These are phyloP conservation scores for Idaea aversata DNA, from an alignment of 2,888 invertebrate species.

Conservation along the genomic window DNA sequence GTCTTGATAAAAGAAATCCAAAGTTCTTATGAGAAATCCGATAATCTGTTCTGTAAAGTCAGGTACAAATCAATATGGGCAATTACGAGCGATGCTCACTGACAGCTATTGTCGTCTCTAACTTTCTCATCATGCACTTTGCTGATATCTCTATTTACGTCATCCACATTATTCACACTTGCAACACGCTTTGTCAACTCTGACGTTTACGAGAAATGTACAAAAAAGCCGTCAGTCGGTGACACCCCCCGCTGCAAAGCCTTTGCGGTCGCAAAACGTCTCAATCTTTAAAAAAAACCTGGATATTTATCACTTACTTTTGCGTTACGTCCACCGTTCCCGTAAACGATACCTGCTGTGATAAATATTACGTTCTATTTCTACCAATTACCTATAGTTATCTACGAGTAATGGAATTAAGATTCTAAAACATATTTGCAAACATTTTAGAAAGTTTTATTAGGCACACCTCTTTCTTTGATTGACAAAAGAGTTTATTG, in stretches of 20 bases:
- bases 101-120: constrained; percentile 32
- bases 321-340: constrained; percentile 41
- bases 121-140: constrained; percentile 38
- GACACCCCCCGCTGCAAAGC: constrained; percentile 62
- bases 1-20: background rate
- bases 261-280: constrained; percentile 75
- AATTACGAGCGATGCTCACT: constrained; percentile 13
- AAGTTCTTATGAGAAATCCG: background rate
- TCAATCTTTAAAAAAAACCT: constrained; percentile 63
- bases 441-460: background rate
- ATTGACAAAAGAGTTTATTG: constrained; percentile 8
- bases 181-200: constrained; percentile 49
- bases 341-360: constrained; percentile 59
- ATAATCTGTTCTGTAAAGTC: background rate
- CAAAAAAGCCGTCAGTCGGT: constrained; percentile 54
- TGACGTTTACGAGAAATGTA: constrained; percentile 60
- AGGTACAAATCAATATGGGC: constrained; percentile 7
- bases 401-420: background rate
- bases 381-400: background rate
- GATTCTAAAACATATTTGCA: background rate
- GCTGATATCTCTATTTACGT: constrained; percentile 37
- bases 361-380: background rate
- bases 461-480: background rate
- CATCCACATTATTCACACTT: constrained; percentile 35
- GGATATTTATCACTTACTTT: constrained; percentile 45